Base-by-base conservation (phyloP, 2,888 invertebrate species). In the Tenthredo scrophulariae region DNA sequence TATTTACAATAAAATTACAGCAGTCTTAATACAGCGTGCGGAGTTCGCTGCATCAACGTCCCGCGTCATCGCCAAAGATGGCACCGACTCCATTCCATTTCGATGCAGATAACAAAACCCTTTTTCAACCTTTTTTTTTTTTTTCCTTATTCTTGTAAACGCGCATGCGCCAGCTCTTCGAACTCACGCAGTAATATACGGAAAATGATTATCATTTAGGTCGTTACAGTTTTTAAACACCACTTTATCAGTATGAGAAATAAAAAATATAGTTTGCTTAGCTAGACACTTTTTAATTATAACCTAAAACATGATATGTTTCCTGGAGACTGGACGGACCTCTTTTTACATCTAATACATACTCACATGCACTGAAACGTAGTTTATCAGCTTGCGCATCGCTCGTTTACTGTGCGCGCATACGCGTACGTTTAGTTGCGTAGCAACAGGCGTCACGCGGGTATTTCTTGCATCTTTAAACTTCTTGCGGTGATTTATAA, bases 31-130 rank as follows among this genome's bases (percentile, higher is more conserved):
- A 40, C 33, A 40, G 29, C 40, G 80, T 62, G 62, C 62, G 40
- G 26, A n/a, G 22, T 50, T 83, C 88, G 85, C 86, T 67, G 74
- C 85, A 85, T 87, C 86, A 87, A 87, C 89, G 86, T 88, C 85
- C 85, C 85, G 86, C 89, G 87, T 88, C 89, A 90, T 90, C 87
- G 87, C 87, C 86, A 83, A 86, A 85, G 82, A 86, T 86, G 86
- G 85, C 83, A 83, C 80, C 62, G 80, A 62, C 62, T 65, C 67
- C 67, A 70, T 22, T 29, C 54, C 77, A 54, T 77, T 77, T 77
- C 50, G 43, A 77, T 67, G 67, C 33, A 67, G 67, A 67, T 67
- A 67, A 67, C 67, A 67, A 67, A 67, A 67, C 67, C 67, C 67
- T 67, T 67, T 67, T 67, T 67, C 33, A 33, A 67, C 26, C 67